Percentiles rank a stretch among this genome's conserved stretches.
These are phyloP conservation scores for Tetramorium simillimum DNA, from an alignment of 1,140 invertebrate species.

Conservation along the genomic window DNA sequence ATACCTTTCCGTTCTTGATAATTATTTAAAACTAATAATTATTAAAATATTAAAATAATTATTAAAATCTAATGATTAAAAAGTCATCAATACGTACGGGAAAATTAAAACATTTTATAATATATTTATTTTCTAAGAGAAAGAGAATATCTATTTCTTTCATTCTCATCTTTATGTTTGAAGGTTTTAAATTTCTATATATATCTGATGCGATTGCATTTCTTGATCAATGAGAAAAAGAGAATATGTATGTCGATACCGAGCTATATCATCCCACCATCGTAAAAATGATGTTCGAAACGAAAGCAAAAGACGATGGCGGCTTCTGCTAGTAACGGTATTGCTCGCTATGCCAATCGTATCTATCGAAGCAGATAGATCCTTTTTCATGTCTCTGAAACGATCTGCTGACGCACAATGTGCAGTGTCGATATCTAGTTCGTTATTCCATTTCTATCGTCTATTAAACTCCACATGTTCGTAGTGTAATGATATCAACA, in stretches of 20 bases:
- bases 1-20: not conserved
- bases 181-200: not conserved
- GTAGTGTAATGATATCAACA: not conserved
- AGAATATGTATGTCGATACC: not conserved
- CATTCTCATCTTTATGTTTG: not conserved
- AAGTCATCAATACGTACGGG: not conserved
- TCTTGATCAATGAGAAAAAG: not conserved
- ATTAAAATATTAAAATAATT: too few relatives aligned
- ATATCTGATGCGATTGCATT: not conserved
- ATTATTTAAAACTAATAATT: not conserved
- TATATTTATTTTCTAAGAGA: not conserved
- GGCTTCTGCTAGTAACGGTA: constrained; percentile 32
- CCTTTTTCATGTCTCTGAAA: constrained; percentile 4
- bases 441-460: not conserved
- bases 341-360: constrained; percentile 17
- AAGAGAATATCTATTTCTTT: not conserved
- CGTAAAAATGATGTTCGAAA: not conserved
- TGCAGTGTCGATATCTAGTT: not conserved
- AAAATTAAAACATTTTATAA: not conserved
- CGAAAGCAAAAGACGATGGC: not conserved
- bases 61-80: not conserved
- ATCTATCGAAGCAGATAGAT: constrained; percentile 6
- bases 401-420: not conserved
- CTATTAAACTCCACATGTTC: not conserved
- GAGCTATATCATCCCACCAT: not conserved